These are phyloP conservation scores for Pomatorhinus ruficollis DNA, from an alignment of 2,113 vertebrate species.

Conservation along the genomic window DNA sequence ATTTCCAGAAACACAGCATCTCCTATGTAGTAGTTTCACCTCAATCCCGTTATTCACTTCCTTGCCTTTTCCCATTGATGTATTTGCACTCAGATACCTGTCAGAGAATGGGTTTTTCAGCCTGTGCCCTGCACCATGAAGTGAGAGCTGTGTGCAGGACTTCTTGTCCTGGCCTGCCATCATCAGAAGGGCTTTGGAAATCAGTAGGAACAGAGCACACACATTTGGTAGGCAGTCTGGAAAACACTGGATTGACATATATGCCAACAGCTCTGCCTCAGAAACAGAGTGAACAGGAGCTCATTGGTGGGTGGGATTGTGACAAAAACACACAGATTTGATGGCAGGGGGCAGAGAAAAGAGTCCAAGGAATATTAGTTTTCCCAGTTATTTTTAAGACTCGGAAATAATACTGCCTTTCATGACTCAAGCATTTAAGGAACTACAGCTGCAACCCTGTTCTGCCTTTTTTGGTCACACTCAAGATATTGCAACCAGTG, in stretches of 20 bases:
- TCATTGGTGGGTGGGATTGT: neutral
- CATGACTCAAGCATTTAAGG: neutral
- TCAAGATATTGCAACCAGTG: neutral
- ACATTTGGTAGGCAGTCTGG: neutral
- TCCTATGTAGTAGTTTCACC: fast-evolving
- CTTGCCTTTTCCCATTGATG: neutral
- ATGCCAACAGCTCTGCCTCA: neutral
- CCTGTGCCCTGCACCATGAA: neutral
- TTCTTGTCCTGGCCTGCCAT: neutral
- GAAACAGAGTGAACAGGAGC: neutral
- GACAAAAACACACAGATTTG: neutral
- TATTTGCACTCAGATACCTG: neutral
- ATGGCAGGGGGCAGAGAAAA: neutral
- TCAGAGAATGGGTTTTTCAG: neutral
- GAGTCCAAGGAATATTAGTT: neutral
- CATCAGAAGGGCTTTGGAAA: neutral
- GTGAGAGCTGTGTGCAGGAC: neutral
- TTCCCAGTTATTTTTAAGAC: neutral
- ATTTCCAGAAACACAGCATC: neutral
- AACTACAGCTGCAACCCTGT: neutral
- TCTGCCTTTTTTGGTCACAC: neutral
- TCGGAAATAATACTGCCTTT: neutral
- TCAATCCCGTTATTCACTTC: neutral
- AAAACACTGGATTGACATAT: neutral
- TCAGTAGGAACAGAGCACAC: fast-evolving